Base-by-base conservation (phyloP, 2,797 vertebrate genomes). In the Smutsia gigantea region DNA sequence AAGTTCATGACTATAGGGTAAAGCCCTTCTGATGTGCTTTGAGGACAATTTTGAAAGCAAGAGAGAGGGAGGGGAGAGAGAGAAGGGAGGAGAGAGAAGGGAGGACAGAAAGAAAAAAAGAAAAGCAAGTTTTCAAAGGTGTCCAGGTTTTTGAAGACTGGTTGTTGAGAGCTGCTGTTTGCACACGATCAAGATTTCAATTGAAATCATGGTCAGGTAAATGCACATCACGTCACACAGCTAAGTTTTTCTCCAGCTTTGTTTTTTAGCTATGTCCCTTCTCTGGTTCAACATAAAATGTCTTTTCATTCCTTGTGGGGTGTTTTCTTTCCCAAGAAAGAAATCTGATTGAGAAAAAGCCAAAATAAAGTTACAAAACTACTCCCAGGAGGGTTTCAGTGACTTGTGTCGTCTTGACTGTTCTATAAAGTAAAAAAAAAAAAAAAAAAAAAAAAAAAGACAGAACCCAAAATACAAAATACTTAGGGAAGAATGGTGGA, bases 311-410 rank as follows among this genome's bases (percentile, higher is more conserved):
- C n/a, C 34, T 86, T 18, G 0, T 14, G 72, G 23, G 74, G 34
- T 17, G 25, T 83, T 75, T 66, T 72, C 78, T 78, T 83, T 85
- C 71, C 66, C 49, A 34, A 66, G 53, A 87, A 85, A 81, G 72
- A 85, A 61, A 87, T 19, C 10, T 46, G 34, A 51, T 17, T n/a
- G 51, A 68, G 89, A 77, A 87, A 75, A 82, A 72, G 61, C 71
- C 57, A 61, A 79, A 49, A 57, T 18, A 7, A 87, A 7, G 18
- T 61, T 37, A 19, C 25, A 23, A 49, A 86, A 37, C 13, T 61
- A 86, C 63, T 78, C 63, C 69, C 27, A 19, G 59, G 63, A 69
- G 79, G 23, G 14, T 39, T 31, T 42, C 29, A 86, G 75, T 39
- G 87, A 82, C 55, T 77, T 29, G 39, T 77, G 25, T 64, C 74